A percentile compares a stretch with the other conserved stretches of the same genome.
Conservation (phyloP, 2,113 vertebrate genomes). For the Leptocoma aspasia region DNA sequence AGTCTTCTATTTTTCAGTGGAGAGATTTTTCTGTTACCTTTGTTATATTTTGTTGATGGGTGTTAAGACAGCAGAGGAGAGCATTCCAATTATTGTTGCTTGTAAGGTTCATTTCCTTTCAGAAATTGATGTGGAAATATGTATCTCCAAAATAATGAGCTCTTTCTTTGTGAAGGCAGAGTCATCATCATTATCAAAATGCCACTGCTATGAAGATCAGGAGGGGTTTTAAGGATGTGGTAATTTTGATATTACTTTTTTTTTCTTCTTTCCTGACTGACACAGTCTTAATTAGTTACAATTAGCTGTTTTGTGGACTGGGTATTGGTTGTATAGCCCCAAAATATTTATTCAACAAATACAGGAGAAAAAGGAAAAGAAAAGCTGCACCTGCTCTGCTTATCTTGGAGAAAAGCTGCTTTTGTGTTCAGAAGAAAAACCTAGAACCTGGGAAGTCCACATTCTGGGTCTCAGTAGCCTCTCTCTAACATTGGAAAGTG, state of each 20-base stretch:
- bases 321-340: background rate
- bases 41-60: background rate
- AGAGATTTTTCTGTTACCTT: background rate
- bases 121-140: slow-evolving; percentile 18
- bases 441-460: background rate
- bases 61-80: background rate
- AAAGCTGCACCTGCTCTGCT: background rate
- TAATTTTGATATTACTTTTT: background rate
- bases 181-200: slow-evolving; percentile 27
- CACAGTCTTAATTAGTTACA: background rate
- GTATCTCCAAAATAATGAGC: slow-evolving; percentile 40
- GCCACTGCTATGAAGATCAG: background rate
- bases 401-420: background rate
- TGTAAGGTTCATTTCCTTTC: slow-evolving; percentile 29
- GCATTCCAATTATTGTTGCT: slow-evolving; percentile 8
- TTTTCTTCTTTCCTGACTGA: background rate
- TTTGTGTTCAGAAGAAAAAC: background rate
- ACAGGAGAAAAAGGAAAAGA: background rate
- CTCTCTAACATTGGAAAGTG: background rate
- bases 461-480: accelerated
- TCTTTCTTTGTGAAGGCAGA: background rate
- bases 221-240: background rate
- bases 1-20: background rate
- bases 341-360: background rate
- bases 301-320: background rate